Conservation (phyloP, 2,113 vertebrate species). For the pig (Sus scrofa) region T2T-Sscrofa CM000819.6:119498501-119499000, state of each 20-base stretch:
- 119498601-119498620: neutral
- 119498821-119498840: neutral
- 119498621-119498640: neutral
- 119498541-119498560: neutral
- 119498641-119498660: neutral
- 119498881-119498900: neutral
- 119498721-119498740: neutral
- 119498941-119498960: neutral
- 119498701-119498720: neutral
- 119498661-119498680: neutral
- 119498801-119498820: neutral
- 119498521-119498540: neutral
- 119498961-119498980: constrained; percentile 12
- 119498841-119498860: neutral
- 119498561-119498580: neutral
- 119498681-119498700: neutral
- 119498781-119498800: neutral
- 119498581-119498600: neutral
- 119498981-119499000: neutral
- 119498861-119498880: neutral
- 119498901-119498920: neutral
- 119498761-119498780: neutral
- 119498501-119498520: neutral
- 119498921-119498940: neutral
- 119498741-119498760: neutral